Conservation (phyloP, 2,888 invertebrate species). For the Amorpha juglandis region DNA sequence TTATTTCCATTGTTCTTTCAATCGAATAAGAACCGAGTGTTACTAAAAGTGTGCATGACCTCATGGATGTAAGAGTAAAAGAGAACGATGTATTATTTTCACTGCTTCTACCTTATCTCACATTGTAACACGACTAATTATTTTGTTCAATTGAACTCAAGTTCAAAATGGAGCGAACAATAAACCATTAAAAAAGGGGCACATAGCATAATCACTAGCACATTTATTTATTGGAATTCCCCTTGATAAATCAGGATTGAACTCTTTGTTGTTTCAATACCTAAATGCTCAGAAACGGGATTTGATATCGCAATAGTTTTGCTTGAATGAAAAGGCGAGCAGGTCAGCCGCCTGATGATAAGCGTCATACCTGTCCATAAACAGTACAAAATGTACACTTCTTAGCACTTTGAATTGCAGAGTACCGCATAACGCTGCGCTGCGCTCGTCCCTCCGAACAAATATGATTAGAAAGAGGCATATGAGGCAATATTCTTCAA, state of each 20-base stretch:
- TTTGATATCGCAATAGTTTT: neutral
- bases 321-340: too few relatives aligned
- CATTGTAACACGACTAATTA: neutral
- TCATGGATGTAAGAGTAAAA: neutral
- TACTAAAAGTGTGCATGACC: neutral
- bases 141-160: neutral
- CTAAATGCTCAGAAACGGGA: neutral
- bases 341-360: too few relatives aligned
- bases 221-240: constrained; percentile 11
- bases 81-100: neutral
- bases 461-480: too few relatives aligned
- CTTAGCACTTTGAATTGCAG: too few relatives aligned
- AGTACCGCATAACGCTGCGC: too few relatives aligned
- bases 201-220: neutral
- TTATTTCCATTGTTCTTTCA: too few relatives aligned
- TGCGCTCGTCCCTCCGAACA: too few relatives aligned
- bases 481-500: too few relatives aligned
- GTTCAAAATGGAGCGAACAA: neutral
- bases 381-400: too few relatives aligned
- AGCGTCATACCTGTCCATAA: too few relatives aligned
- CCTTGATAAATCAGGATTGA: constrained; percentile 5
- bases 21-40: neutral
- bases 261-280: neutral
- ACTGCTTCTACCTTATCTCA: too few relatives aligned
- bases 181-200: neutral